A percentile compares a stretch with the other conserved stretches of the same genome.
Evolutionary conservation across 2,888 invertebrate genomes (phyloP).

Genomic region (Cephus nigrinus): DNA sequence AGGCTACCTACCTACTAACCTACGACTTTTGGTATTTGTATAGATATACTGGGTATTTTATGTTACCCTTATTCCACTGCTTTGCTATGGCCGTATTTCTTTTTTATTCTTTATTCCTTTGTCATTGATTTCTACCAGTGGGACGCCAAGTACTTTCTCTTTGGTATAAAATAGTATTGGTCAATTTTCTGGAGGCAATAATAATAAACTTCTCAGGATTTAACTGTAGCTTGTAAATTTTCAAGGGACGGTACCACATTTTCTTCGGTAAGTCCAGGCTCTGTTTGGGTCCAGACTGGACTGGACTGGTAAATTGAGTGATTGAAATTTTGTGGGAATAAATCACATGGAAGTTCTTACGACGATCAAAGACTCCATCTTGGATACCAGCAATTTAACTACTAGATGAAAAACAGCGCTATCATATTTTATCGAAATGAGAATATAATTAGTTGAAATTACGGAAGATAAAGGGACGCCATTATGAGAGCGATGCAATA

Average conservation of each 20-base stretch:
- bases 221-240: background rate
- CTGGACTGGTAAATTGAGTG: too few species aligned
- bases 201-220: background rate
- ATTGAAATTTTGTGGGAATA: too few species aligned
- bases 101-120: background rate
- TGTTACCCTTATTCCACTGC: background rate
- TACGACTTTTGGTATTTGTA: background rate
- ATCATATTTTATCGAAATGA: conserved; percentile 60
- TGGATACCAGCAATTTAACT: background rate
- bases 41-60: background rate
- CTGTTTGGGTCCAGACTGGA: too few species aligned
- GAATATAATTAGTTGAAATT: conserved; percentile 63
- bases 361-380: background rate
- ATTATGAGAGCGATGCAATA: conserved; percentile 61
- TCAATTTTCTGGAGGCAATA: background rate
- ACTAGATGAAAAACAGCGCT: background rate
- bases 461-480: conserved; percentile 61
- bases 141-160: background rate
- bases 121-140: background rate
- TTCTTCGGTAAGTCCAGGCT: too few species aligned
- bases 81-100: background rate
- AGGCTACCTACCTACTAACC: background rate
- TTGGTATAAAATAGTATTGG: background rate
- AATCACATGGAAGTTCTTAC: background rate
- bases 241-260: too few species aligned